A percentile compares a stretch with the other conserved stretches of the same genome.
These are phyloP conservation scores for Stomatorhinus ivindoensis DNA, from an alignment of 2,113 vertebrate genomes.

Conservation along the genomic window DNA sequence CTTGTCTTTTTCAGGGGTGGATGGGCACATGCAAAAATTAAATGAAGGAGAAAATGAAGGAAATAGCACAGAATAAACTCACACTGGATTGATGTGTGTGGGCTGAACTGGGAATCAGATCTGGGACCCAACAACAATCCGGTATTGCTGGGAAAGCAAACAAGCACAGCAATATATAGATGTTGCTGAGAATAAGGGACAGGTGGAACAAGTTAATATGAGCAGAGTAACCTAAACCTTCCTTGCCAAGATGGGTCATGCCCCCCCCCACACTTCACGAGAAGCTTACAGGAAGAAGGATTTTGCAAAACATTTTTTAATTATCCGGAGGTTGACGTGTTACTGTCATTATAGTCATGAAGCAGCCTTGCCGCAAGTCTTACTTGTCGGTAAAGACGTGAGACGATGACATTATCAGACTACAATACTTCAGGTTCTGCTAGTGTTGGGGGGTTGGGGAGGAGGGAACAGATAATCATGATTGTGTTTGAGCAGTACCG, in stretches of 20 bases:
- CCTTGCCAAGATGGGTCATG: neutral
- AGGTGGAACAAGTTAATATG: neutral
- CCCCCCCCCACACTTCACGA: neutral
- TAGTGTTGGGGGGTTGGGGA: neutral
- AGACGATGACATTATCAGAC: neutral
- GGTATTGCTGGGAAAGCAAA: neutral
- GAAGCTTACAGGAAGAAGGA: neutral
- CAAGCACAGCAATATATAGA: neutral
- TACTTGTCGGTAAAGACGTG: neutral
- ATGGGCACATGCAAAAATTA: neutral
- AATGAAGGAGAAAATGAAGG: neutral
- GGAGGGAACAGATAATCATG: neutral
- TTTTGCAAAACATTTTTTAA: slow-evolving; percentile 10
- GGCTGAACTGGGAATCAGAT: neutral
- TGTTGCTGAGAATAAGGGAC: neutral
- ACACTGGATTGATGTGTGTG: neutral
- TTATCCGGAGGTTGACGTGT: neutral
- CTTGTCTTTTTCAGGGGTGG: neutral
- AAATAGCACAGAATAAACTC: neutral
- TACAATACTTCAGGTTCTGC: neutral
- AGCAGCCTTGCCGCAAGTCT: neutral
- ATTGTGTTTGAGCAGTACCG: neutral
- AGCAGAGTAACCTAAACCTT: neutral
- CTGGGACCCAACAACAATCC: neutral
- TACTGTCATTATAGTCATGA: neutral